Base-by-base conservation (phyloP, 2,113 vertebrate genomes). In the Oryzias curvinotus region DNA sequence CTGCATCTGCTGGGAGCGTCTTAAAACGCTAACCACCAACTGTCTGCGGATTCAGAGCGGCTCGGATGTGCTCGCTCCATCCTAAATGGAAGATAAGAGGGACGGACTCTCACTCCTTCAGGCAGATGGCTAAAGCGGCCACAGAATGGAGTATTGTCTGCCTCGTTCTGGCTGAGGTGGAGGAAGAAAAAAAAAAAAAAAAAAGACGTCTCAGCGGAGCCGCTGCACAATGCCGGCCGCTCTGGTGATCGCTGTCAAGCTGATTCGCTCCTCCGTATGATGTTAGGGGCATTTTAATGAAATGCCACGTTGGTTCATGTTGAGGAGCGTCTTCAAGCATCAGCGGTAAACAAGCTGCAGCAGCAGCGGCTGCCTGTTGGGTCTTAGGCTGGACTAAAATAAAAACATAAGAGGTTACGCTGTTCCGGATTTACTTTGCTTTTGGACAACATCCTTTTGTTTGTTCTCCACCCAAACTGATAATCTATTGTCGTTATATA, bases 1-100 rank as follows among this genome's bases (percentile, higher is more conserved):
- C 62, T 68, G 75, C 81, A 82, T 81, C 81, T 84, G 83, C 61
- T 87, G 50, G 16, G 15, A 68, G 65, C 65, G 52, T 60, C 65
- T 75, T 72, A 44, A 82, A 10, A 80, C 61, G 55, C 50, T 3
- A 46, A 85, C 73, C 55, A 21, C 73, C 73, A 36, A 80, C 73
- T 43, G 71, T 82, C 69, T 74, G 62, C 30, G 25, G 74, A 70
- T 78, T 68, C 23, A 43, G 54, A 77, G 25, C 36, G 18, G 17
- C 68, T 87, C 80, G 77, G 68, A 82, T 78, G 61, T 74, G 82
- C 66, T 43, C 48, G 21, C 52, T 68, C 51, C 74, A 71, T 72
- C 26, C 43, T 26, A 14, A 0, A 4, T 54, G 70, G 68, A 65
- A 54, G 68, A 80, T 53, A 65, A 73, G 71, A 75, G 7, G 23